Base-by-base conservation (phyloP, 1,140 invertebrate genomes). In the Bombus haemorrhoidalis region DNA sequence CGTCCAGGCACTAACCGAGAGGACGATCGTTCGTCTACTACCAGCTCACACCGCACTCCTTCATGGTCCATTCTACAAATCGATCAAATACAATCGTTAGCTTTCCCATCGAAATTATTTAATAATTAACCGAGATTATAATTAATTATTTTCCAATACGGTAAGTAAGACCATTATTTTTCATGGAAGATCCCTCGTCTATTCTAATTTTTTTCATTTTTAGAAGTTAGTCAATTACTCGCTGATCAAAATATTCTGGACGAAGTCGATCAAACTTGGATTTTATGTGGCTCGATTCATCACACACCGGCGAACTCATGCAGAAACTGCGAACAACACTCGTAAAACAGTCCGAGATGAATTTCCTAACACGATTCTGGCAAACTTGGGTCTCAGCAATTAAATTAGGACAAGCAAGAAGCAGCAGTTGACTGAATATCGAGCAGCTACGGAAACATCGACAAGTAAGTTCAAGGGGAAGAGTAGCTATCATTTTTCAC, bases 61-160 rank as follows among this genome's bases (percentile, higher is more conserved):
- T 92, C 92, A 93, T 93, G 80, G 85, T 94, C 93, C 94, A 95
- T 95, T 91, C 93, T 95, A 89, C 32, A 87, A 92, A n/a, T 47
- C 34, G 83, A 76, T 72, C 84, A 0, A 73, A 87, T 76, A 39
- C 62, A 32, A 43, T 59, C 13, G n/a, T 62, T 81, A 79, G 62
- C 32, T 22, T 25, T 8, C 22, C 47, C 6, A 22, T 53, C 6
- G 47, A 53, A 22, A 22, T 53, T 53, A 53, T 53, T 22, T 22
- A 6, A 53, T 22, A 22, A 53, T 53, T 53, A 8, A 53, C 1
- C 47, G 5, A 8, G 47, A 22, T 53, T 22, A 53, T 53, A 53
- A 53, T 53, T 53, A 0, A 53, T 53, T 53, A 53, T 22, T 18
- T 53, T 22, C 18, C 5, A 53, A 53, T 6, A 53, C 47, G 5